These are phyloP conservation scores for Pollimyrus isidori DNA, from an alignment of 2,113 vertebrate species.

Conservation along the genomic window DNA sequence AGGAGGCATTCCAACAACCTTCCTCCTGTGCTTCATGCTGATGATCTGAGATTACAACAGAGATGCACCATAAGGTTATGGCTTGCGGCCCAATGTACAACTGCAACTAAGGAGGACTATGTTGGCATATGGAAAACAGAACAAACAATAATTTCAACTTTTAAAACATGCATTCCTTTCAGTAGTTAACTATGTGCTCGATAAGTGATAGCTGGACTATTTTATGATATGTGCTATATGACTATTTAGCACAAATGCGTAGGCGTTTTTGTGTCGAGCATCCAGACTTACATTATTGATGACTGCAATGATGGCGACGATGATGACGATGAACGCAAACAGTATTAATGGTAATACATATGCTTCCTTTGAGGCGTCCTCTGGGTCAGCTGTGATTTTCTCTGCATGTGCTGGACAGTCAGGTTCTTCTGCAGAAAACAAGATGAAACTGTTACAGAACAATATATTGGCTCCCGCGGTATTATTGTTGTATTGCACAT, in stretches of 20 bases:
- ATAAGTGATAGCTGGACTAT: background rate
- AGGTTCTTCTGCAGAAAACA: background rate
- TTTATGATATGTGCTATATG: background rate
- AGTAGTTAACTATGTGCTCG: background rate
- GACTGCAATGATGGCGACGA: background rate
- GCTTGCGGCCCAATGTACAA: background rate
- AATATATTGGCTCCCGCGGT: background rate
- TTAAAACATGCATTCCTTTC: background rate
- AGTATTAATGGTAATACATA: background rate
- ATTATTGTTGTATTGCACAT: background rate
- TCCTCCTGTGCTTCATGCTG: background rate
- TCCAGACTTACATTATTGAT: constrained; percentile 2
- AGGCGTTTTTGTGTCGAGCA: background rate
- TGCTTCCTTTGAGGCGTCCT: background rate
- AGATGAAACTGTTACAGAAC: background rate
- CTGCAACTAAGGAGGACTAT: background rate
- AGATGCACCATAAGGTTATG: background rate
- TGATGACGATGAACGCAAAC: constrained; percentile 9
- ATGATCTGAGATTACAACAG: background rate
- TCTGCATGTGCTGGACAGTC: constrained; percentile 6
- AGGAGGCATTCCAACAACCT: background rate
- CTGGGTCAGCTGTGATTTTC: background rate
- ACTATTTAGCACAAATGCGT: background rate
- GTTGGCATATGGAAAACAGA: background rate
- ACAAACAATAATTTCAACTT: background rate